phyloP scores from a whole-genome alignment of 92 coral and sea anemone genomes.

The Phymanthus crucifer region DNA sequence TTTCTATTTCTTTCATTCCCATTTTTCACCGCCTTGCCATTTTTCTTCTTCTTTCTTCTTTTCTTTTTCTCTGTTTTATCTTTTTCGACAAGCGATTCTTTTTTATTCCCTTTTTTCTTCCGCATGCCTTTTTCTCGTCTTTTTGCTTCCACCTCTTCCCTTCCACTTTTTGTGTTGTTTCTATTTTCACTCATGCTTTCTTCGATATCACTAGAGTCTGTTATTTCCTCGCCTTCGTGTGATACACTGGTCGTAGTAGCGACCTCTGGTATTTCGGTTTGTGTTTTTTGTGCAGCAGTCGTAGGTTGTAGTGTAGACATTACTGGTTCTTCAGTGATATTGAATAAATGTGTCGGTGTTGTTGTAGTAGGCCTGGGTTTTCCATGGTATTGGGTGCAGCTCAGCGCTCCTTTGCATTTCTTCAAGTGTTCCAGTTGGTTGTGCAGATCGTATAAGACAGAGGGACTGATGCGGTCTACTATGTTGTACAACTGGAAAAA shows the following conservation, averaged over 20 bases:
- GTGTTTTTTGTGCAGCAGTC: neutral
- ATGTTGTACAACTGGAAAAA: constrained; percentile 71
- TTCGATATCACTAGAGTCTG: neutral
- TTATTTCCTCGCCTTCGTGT: neutral
- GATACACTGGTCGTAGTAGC: neutral
- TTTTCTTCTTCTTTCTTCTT: constrained; percentile 22
- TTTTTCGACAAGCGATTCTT: neutral
- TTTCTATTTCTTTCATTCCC: neutral
- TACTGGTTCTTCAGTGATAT: constrained; percentile 7
- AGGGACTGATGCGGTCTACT: constrained; percentile 60
- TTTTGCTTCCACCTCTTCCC: neutral
- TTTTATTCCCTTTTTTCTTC: constrained; percentile 3
- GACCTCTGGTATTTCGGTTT: neutral
- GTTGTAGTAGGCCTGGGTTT: constrained; percentile 13
- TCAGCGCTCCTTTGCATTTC: constrained; percentile 69
- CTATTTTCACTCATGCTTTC: neutral
- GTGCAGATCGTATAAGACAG: constrained; percentile 70
- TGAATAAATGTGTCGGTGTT: neutral
- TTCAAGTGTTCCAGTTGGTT: constrained; percentile 55
- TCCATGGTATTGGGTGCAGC: constrained; percentile 76
- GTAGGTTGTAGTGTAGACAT: neutral
- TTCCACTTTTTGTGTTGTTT: neutral
- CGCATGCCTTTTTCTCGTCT: neutral
- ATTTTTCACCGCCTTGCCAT: neutral
- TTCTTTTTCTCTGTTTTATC: constrained; percentile 15